These are phyloP conservation scores for Eulemur rubriventer DNA, from an alignment of 2,797 vertebrate genomes.

Conservation along the genomic window DNA sequence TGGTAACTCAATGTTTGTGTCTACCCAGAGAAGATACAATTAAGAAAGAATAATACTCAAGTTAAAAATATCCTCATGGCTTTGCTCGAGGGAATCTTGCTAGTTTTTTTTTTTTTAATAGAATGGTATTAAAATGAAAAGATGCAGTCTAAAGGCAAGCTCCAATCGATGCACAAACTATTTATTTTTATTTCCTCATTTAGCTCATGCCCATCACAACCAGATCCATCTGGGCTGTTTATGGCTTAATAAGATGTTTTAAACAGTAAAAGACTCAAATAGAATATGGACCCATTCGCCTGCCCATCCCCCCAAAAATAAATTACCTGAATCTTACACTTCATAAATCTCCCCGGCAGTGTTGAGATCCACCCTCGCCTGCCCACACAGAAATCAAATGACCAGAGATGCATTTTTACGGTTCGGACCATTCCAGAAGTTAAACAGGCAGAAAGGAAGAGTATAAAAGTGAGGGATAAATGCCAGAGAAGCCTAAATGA, in stretches of 20 bases:
- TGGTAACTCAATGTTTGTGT: slow-evolving; percentile 25
- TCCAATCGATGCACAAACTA: slow-evolving; percentile 64
- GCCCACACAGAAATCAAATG: slow-evolving; percentile 32
- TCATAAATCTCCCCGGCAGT: slow-evolving; percentile 25
- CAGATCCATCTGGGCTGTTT: slow-evolving; percentile 63
- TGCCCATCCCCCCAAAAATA: slow-evolving; percentile 5
- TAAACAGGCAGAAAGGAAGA: slow-evolving; percentile 30
- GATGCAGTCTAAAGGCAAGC: slow-evolving; percentile 69
- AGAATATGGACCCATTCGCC: slow-evolving; percentile 7
- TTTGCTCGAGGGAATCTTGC: slow-evolving; percentile 28
- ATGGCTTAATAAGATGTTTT: slow-evolving; percentile 71
- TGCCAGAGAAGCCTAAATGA: slow-evolving; percentile 18
- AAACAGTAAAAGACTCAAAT: slow-evolving; percentile 61
- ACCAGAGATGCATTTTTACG: slow-evolving; percentile 49
- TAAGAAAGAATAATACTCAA: slow-evolving; percentile 46
- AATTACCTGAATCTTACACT: slow-evolving; percentile 48
- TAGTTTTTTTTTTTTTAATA: slow-evolving; percentile 58
- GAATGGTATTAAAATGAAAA: slow-evolving; percentile 74
- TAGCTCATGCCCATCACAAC: slow-evolving; percentile 59
- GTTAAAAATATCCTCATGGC: slow-evolving; percentile 56
- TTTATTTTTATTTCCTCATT: slow-evolving; percentile 79
- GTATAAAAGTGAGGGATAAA: neutral
- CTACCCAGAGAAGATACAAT: slow-evolving; percentile 50
- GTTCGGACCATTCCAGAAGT: slow-evolving; percentile 21
- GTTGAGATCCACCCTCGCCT: neutral